Evolutionary conservation across 2,797 vertebrate species (phyloP).

Genomic region (Poecilia gillii): DNA sequence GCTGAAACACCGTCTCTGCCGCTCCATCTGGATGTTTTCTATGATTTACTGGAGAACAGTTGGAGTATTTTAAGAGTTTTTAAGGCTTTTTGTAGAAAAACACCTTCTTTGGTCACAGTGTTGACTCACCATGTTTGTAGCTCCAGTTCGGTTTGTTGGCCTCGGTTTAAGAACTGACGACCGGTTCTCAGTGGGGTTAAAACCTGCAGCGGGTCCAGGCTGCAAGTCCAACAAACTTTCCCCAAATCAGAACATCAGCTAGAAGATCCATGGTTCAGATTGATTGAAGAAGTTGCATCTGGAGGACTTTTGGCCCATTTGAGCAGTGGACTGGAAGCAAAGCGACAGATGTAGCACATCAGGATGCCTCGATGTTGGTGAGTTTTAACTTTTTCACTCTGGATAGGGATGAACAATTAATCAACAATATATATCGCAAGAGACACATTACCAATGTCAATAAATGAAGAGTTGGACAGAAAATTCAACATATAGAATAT

Average conservation of each 20-base stretch:
- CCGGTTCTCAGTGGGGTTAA: background rate
- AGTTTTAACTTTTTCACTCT: background rate
- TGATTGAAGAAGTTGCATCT: too few species aligned
- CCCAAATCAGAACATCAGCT: too few species aligned
- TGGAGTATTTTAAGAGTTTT: background rate
- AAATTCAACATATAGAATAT: too few species aligned
- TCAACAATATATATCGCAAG: too few species aligned
- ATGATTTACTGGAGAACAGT: background rate
- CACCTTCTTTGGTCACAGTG: background rate
- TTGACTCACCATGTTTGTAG: background rate
- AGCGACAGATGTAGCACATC: background rate
- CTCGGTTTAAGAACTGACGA: background rate
- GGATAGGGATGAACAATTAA: too few species aligned
- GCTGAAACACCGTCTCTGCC: background rate
- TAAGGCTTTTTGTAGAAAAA: background rate
- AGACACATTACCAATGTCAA: too few species aligned
- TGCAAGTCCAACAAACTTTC: background rate
- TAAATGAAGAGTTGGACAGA: too few species aligned
- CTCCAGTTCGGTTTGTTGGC: background rate
- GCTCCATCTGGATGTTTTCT: background rate
- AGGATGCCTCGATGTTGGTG: background rate
- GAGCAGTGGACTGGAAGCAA: background rate
- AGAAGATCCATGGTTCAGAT: background rate
- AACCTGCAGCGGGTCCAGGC: background rate
- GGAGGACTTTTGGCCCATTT: too few species aligned